phyloP scores from a whole-genome alignment of 2,888 invertebrate species.

The Thera obeliscata region DNA sequence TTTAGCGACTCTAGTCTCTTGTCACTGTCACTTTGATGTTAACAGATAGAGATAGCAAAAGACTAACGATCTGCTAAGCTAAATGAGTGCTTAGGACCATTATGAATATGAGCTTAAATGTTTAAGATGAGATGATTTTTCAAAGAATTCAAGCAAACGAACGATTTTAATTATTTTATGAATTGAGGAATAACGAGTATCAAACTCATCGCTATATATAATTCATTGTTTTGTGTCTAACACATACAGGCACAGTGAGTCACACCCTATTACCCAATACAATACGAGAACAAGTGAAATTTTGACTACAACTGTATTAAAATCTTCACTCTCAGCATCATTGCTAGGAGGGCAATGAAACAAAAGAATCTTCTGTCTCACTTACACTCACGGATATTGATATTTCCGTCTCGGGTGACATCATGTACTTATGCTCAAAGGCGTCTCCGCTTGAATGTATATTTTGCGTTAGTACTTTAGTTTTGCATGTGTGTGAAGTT shows the following conservation, averaged over 20 bases:
- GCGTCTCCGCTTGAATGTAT: slow-evolving; percentile 69
- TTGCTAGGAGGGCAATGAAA: slow-evolving; percentile 78
- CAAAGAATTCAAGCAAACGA: no score
- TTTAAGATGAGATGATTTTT: no score
- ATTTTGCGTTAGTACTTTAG: slow-evolving; percentile 57
- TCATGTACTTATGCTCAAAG: slow-evolving; percentile 71
- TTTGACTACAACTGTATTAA: slow-evolving; percentile 79
- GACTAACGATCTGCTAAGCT: no score
- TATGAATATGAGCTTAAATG: no score
- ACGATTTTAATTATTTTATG: no score
- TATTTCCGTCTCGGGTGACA: slow-evolving; percentile 66
- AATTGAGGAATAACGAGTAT: no score
- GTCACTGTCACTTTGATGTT: no score
- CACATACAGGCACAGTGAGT: slow-evolving; percentile 7
- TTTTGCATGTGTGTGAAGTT: slow-evolving; percentile 52
- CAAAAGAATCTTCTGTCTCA: slow-evolving; percentile 69
- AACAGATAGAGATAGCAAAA: no score
- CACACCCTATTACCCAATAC: slow-evolving; percentile 40
- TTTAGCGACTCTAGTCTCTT: no score
- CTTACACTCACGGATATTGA: slow-evolving; percentile 54
- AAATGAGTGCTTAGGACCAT: no score
- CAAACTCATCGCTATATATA: neutral
- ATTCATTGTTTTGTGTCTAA: slow-evolving; percentile 4
- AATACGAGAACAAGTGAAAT: slow-evolving; percentile 53
- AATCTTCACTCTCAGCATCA: slow-evolving; percentile 70